phyloP scores from a whole-genome alignment of 2,888 invertebrate species.

The Helobdella robusta region DNA sequence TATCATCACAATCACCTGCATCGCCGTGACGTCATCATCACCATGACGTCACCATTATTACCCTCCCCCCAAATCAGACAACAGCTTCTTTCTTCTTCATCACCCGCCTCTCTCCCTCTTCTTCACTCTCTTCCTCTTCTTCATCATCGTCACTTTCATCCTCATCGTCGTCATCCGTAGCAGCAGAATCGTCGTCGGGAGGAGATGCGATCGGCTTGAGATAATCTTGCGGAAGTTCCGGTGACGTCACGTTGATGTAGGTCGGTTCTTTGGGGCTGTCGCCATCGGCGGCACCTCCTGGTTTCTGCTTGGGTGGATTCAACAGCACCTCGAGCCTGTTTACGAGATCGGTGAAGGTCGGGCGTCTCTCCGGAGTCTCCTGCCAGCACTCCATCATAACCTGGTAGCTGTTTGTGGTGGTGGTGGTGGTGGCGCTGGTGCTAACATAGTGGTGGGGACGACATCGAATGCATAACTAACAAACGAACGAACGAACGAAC shows the following conservation, averaged over 20 bases:
- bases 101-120: no score
- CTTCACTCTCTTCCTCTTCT: no score
- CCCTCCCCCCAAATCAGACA: no score
- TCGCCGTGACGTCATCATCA: no score
- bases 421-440: not conserved
- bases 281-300: not conserved
- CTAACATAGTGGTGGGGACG: not conserved
- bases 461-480: no score
- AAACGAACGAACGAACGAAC: no score
- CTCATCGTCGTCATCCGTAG: no score
- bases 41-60: no score
- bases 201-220: constrained; percentile 28
- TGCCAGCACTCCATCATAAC: constrained; percentile 36
- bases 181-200: constrained; percentile 4
- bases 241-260: constrained; percentile 29
- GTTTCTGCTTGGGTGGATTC: constrained; percentile 29
- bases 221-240: constrained; percentile 28
- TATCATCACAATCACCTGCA: no score
- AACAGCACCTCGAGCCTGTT: constrained; percentile 35
- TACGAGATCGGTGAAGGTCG: constrained; percentile 36
- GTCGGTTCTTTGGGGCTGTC: constrained; percentile 20
- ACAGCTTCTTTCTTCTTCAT: no score
- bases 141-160: no score
- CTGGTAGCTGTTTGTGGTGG: constrained; percentile 35
- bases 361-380: constrained; percentile 31